Percentiles rank a stretch among this genome's conserved stretches.
Conservation (phyloP, 2,797 vertebrate genomes). For the Pseudotriccus pelzelni region DNA sequence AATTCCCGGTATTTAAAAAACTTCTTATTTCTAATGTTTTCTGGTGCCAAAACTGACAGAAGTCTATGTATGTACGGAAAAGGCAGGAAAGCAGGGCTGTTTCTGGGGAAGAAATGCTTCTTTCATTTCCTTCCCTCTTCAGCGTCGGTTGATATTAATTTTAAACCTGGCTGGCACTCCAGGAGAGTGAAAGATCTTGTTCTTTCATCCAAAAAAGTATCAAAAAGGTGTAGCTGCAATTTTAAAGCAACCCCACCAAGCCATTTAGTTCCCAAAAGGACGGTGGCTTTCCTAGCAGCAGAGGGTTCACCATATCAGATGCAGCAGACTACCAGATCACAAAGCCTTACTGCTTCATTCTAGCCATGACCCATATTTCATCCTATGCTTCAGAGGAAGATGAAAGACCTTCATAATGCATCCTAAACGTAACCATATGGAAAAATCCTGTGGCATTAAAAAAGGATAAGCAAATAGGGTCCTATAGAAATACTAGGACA, state of each 20-base stretch:
- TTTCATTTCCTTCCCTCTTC: conserved; percentile 61
- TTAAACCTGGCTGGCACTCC: conserved; percentile 38
- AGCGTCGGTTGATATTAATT: neutral
- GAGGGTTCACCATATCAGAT: neutral
- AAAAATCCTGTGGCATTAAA: neutral
- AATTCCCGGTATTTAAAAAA: conserved; percentile 46
- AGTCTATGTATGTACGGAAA: neutral
- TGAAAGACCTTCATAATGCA: conserved; percentile 42
- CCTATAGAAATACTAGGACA: neutral
- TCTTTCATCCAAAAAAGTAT: conserved; percentile 34
- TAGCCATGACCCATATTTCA: conserved; percentile 16
- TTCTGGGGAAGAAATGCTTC: conserved; percentile 50
- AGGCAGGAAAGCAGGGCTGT: conserved; percentile 46
- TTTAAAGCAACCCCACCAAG: conserved; percentile 12
- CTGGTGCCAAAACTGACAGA: conserved; percentile 54
- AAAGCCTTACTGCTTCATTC: neutral
- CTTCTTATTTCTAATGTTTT: conserved; percentile 40
- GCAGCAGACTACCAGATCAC: neutral
- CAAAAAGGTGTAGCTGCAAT: neutral
- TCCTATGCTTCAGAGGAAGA: conserved; percentile 20
- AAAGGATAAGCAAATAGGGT: conserved; percentile 20
- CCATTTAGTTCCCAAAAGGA: conserved; percentile 18
- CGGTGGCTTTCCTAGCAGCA: neutral
- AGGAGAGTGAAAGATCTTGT: conserved; percentile 17
- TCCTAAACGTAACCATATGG: conserved; percentile 46